Conservation (phyloP, 2,113 vertebrate genomes). For the Notiomystis cincta region DNA sequence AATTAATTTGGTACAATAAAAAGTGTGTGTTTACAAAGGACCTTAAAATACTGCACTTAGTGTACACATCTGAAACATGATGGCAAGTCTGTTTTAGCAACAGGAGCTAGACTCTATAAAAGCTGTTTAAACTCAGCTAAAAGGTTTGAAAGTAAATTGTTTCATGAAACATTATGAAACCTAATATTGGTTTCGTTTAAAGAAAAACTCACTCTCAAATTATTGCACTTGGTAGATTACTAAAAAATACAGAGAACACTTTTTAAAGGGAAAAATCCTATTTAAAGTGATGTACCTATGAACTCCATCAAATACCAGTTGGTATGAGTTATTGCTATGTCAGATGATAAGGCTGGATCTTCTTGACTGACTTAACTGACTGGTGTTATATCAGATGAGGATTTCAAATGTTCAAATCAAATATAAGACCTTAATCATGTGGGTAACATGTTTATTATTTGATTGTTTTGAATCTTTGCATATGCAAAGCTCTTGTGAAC, state of each 20-base stretch:
- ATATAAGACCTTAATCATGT: background rate
- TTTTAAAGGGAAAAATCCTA: background rate
- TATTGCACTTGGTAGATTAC: background rate
- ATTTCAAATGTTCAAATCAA: background rate
- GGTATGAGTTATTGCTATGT: background rate
- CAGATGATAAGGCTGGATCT: background rate
- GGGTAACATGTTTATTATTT: background rate
- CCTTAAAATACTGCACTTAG: conserved; percentile 5
- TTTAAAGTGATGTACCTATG: background rate
- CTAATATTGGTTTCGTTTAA: background rate
- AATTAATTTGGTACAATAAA: background rate
- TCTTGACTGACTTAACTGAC: background rate
- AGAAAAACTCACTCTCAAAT: background rate
- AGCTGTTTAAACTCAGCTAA: conserved; percentile 14
- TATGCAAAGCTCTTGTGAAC: background rate
- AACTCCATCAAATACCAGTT: background rate
- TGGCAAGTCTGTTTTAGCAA: conserved; percentile 23
- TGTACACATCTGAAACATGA: background rate
- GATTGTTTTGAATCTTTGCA: background rate
- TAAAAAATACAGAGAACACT: background rate
- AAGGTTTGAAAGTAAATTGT: conserved; percentile 33
- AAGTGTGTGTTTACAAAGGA: background rate
- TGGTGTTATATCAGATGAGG: background rate
- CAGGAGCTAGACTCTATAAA: background rate
- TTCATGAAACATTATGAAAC: background rate